Conservation (phyloP, 1,140 invertebrate genomes). For the Caenorhabditis brenneri region DNA sequence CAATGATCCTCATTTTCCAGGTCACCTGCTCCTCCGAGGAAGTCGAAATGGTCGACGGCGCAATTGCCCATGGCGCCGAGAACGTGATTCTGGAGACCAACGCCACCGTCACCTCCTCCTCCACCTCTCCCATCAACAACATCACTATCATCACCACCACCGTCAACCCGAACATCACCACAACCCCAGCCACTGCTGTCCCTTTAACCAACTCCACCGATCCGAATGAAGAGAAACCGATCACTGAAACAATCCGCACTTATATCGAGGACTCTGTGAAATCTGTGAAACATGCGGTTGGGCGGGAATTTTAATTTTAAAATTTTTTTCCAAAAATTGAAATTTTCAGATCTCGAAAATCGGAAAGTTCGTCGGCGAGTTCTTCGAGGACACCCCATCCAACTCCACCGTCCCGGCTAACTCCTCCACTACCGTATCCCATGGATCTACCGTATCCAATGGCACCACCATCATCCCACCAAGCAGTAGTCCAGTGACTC, state of each 20-base stretch:
- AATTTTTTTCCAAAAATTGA: not conserved
- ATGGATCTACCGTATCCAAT: not conserved
- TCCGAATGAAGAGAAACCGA: not conserved
- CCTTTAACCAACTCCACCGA: not conserved
- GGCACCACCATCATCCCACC: no score
- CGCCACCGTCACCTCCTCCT: no score
- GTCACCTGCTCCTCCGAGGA: no score
- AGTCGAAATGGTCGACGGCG: no score
- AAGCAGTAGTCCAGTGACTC: no score
- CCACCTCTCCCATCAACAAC: not conserved
- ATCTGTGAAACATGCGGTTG: conserved; percentile 10
- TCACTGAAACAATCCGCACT: not conserved
- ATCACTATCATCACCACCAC: not conserved
- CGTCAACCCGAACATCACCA: no score
- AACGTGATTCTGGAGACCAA: no score
- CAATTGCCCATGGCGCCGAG: no score
- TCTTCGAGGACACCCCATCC: not conserved
- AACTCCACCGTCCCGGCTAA: not conserved
- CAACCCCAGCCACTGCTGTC: not conserved
- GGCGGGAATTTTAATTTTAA: not conserved
- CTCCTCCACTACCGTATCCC: not conserved
- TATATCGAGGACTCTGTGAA: conserved; percentile 27
- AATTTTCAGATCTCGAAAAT: conserved; percentile 27
- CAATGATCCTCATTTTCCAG: no score
- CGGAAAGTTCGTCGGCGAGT: conserved; percentile 24